Evolutionary conservation across 1,140 invertebrate species (phyloP).

Genomic region (Kradibia gibbosae): DNA sequence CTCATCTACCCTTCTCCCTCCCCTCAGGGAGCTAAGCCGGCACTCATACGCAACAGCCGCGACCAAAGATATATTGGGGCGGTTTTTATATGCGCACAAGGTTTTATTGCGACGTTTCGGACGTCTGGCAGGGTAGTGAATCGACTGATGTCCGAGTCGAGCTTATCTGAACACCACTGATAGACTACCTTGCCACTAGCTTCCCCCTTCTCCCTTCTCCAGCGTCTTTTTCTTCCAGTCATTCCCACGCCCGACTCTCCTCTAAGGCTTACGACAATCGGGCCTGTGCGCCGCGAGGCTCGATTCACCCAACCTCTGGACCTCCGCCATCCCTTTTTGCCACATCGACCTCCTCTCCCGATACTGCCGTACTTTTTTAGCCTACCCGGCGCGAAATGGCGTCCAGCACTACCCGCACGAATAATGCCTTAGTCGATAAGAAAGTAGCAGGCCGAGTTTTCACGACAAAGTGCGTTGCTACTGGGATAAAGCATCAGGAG

Average conservation of each 20-base stretch:
- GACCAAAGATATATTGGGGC: conserved; percentile 27
- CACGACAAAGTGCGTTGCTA: not conserved
- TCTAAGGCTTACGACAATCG: no score
- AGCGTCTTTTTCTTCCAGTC: not conserved
- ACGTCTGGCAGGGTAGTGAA: not conserved
- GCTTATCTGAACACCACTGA: conserved; percentile 22
- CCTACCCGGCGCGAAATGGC: conserved; percentile 16
- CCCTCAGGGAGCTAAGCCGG: no score
- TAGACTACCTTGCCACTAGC: conserved; percentile 21
- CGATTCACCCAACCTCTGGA: no score
- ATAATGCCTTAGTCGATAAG: conserved; percentile 16
- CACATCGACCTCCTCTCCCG: not conserved
- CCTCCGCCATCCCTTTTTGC: no score
- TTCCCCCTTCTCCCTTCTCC: not conserved
- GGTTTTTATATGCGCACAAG: conserved; percentile 38
- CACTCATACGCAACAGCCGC: not conserved
- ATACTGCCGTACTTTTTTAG: conserved; percentile 41
- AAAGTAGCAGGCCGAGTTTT: not conserved
- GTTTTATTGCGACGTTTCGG: conserved; percentile 43
- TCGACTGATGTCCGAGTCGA: conserved; percentile 37
- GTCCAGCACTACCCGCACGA: not conserved
- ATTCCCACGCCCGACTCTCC: no score
- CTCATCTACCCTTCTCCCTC: not conserved
- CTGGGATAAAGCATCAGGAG: not conserved
- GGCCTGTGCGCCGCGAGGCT: not conserved